A percentile compares a stretch with the other conserved stretches of the same genome.
Evolutionary conservation across 2,113 vertebrate genomes (phyloP).

Genomic region (Urocynchramus pylzowi): DNA sequence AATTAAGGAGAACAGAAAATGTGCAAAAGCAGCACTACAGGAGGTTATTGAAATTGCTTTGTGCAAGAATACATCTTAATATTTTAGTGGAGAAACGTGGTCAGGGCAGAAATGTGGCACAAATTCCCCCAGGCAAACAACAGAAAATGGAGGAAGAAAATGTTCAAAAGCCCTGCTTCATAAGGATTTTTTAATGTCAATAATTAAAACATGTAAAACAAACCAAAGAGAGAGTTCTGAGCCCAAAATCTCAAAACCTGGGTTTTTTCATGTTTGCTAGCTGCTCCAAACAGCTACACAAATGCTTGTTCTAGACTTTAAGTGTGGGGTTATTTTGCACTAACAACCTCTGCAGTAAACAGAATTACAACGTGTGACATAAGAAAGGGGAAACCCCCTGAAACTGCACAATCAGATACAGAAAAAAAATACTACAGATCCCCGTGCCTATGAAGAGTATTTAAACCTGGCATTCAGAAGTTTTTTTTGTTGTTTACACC

Average conservation of each 20-base stretch:
- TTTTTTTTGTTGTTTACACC: neutral
- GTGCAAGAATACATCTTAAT: neutral
- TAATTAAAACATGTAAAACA: neutral
- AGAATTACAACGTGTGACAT: neutral
- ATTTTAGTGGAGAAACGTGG: fast-evolving
- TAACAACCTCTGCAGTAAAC: neutral
- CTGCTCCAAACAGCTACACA: neutral
- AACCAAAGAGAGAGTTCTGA: neutral
- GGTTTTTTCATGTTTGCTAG: neutral
- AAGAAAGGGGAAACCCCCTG: fast-evolving
- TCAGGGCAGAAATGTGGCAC: fast-evolving
- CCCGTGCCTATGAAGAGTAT: neutral
- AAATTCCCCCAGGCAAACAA: neutral
- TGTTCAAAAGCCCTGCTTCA: neutral
- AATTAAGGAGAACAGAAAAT: neutral
- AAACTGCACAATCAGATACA: neutral
- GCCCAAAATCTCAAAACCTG: neutral
- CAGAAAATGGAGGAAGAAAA: neutral
- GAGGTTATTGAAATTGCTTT: neutral
- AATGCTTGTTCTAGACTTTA: neutral
- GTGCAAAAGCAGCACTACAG: fast-evolving
- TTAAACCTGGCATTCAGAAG: neutral
- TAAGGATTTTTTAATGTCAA: neutral
- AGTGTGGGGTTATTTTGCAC: neutral
- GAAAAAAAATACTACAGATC: neutral